Percentiles rank a stretch among this genome's conserved stretches.
Conservation (phyloP, 2,888 invertebrate species). For the Pyrocoelia pectoralis region DNA sequence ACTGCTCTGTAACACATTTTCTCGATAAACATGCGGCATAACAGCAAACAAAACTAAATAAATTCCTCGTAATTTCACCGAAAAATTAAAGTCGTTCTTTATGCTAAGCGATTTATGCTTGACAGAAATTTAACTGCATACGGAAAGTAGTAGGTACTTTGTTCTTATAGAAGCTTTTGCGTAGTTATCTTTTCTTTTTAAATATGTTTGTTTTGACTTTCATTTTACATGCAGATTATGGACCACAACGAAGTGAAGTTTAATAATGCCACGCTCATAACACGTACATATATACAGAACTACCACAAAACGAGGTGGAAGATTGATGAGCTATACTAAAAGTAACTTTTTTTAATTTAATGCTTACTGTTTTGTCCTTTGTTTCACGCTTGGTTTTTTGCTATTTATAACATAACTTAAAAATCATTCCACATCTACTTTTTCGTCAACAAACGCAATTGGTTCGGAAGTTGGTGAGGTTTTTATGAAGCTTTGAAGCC, state of each 20-base stretch:
- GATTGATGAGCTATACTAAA: slow-evolving; percentile 19
- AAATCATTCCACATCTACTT: no score
- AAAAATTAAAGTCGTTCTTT: background rate
- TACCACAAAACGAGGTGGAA: slow-evolving; percentile 19
- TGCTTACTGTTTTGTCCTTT: background rate
- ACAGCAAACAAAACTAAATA: slow-evolving; percentile 16
- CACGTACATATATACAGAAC: slow-evolving; percentile 9
- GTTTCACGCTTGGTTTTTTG: background rate
- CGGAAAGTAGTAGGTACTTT: no score
- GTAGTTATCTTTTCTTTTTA: background rate
- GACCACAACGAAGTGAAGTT: slow-evolving; percentile 13
- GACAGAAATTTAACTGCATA: no score
- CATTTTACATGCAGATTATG: slow-evolving; percentile 18
- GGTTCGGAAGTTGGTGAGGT: no score
- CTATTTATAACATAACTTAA: background rate
- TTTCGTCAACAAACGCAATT: no score
- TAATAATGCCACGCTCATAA: background rate
- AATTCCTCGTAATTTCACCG: background rate
- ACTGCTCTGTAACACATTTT: slow-evolving; percentile 19
- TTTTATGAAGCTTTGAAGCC: no score
- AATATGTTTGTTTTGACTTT: slow-evolving; percentile 3
- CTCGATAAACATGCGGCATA: slow-evolving; percentile 10
- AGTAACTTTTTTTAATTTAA: background rate
- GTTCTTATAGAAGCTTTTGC: no score
- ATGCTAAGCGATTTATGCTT: background rate